Percentiles rank a stretch among this genome's conserved stretches.
These are phyloP conservation scores for Nematopogon swammerdamellus DNA, from an alignment of 2,888 invertebrate species.

Conservation along the genomic window DNA sequence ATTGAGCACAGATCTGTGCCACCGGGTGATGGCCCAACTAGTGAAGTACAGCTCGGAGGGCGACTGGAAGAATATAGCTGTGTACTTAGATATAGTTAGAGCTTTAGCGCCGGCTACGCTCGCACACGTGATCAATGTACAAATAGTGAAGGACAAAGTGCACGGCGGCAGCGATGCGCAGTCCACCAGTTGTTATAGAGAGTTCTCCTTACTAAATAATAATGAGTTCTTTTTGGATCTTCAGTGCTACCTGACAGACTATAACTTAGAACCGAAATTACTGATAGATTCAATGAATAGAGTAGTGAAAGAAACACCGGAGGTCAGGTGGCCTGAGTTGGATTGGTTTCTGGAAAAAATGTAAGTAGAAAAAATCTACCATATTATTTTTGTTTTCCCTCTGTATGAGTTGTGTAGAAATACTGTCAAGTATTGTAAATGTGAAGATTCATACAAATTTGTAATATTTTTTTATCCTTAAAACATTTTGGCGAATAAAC, in stretches of 20 bases:
- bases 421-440: not conserved
- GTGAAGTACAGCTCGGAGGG: slow-evolving; percentile 29
- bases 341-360: slow-evolving; percentile 64
- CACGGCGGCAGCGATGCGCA: slow-evolving; percentile 38
- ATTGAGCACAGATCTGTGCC: slow-evolving; percentile 35
- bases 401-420: not conserved
- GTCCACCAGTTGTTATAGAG: slow-evolving; percentile 28
- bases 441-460: too few relatives aligned
- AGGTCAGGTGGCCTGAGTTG: slow-evolving; percentile 67
- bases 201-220: slow-evolving; percentile 29
- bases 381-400: too few relatives aligned
- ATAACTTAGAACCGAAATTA: slow-evolving; percentile 52
- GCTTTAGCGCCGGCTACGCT: slow-evolving; percentile 34
- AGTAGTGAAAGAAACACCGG: slow-evolving; percentile 53
- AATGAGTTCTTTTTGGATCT: slow-evolving; percentile 45
- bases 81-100: slow-evolving; percentile 37
- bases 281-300: slow-evolving; percentile 61
- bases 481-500: too few relatives aligned
- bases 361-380: slow-evolving; percentile 45
- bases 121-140: slow-evolving; percentile 44
- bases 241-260: slow-evolving; percentile 56
- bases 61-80: slow-evolving; percentile 33
- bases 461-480: too few relatives aligned
- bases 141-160: slow-evolving; percentile 37
- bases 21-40: slow-evolving; percentile 31